Percentiles rank a stretch among this genome's conserved stretches.
Conservation (phyloP, 2,113 vertebrate species). For the Fulmarus glacialis region DNA sequence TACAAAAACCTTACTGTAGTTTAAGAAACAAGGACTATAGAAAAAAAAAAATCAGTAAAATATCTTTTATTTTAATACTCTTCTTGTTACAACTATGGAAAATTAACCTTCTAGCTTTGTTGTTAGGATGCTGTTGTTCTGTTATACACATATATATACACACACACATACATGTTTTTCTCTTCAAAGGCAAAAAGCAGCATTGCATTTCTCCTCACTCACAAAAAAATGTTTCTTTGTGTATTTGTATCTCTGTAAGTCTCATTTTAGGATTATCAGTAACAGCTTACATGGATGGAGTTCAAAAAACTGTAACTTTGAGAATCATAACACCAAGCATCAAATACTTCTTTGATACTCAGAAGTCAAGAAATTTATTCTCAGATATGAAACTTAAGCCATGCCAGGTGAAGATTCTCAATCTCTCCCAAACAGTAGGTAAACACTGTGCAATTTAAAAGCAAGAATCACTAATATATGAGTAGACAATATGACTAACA, state of each 20-base stretch:
- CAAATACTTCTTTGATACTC: neutral
- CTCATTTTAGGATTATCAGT: neutral
- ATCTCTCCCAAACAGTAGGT: neutral
- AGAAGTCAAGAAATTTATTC: neutral
- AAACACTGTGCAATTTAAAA: neutral
- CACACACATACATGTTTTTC: neutral
- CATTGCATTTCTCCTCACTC: neutral
- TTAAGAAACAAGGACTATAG: neutral
- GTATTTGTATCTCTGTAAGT: neutral
- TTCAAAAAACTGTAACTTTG: neutral
- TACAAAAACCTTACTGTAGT: neutral
- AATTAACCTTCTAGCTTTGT: neutral
- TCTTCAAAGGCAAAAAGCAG: neutral
- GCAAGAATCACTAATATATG: neutral
- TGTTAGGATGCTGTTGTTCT: neutral
- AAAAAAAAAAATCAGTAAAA: neutral
- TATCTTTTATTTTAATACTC: neutral
- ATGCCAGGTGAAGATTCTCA: neutral
- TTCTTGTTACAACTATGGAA: neutral
- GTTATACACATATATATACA: neutral
- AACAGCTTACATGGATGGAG: neutral
- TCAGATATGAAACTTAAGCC: neutral
- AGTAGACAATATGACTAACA: neutral
- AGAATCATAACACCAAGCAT: neutral
- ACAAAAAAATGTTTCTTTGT: neutral